phyloP scores from a whole-genome alignment of 1,140 invertebrate genomes.

The Dendroctonus valens region DNA sequence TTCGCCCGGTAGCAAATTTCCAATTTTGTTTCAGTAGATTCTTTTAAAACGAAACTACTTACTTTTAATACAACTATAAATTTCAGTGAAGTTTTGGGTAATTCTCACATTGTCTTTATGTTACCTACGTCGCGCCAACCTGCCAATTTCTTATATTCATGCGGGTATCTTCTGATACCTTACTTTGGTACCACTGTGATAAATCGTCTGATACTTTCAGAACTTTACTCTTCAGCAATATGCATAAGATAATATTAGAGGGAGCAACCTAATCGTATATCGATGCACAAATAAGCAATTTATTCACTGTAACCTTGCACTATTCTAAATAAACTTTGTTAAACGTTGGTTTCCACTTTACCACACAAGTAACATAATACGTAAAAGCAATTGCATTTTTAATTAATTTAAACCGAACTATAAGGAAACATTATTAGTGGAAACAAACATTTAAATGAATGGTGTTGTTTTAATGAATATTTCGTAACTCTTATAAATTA shows the following conservation, averaged over 20 bases:
- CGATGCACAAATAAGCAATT: constrained; percentile 46
- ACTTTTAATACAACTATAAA: too few species aligned
- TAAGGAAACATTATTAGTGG: too few species aligned
- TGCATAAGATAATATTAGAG: constrained; percentile 31
- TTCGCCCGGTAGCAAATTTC: too few species aligned
- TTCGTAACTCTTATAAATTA: not conserved
- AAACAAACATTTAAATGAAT: too few species aligned
- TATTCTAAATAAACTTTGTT: constrained; percentile 12
- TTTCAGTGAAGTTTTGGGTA: too few species aligned
- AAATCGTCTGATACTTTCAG: constrained; percentile 28
- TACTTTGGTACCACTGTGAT: constrained; percentile 32
- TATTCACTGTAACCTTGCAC: constrained; percentile 37
- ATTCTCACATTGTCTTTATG: not conserved
- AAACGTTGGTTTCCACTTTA: too few species aligned
- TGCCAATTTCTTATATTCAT: not conserved
- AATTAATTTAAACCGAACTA: too few species aligned
- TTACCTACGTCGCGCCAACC: not conserved
- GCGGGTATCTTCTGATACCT: constrained; percentile 7
- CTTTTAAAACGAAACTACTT: too few species aligned
- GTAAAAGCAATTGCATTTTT: too few species aligned
- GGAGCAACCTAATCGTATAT: constrained; percentile 41
- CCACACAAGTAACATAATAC: too few species aligned
- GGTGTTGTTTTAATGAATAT: not conserved
- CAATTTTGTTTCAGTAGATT: too few species aligned
- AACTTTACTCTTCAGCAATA: constrained; percentile 33